Evolutionary conservation across 2,113 vertebrate genomes (phyloP).

Genomic region (Elephas maximus): DNA sequence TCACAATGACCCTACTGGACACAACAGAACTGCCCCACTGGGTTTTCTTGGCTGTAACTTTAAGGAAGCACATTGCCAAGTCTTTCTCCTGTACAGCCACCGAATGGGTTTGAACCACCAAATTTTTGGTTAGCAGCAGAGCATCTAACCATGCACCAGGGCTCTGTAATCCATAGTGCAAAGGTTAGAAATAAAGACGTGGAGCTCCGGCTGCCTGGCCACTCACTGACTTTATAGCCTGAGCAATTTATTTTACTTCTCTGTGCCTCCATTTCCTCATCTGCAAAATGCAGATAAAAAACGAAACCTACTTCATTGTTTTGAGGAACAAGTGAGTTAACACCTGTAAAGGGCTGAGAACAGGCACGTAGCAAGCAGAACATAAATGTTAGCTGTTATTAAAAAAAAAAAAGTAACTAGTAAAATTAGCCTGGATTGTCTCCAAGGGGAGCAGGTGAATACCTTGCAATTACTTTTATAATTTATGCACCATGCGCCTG

Average conservation of each 20-base stretch:
- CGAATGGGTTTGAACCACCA: too few relatives aligned
- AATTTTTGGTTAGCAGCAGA: too few relatives aligned
- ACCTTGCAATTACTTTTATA: background rate
- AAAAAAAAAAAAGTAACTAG: too few relatives aligned
- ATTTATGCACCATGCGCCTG: fast-evolving
- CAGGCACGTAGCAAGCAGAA: fast-evolving
- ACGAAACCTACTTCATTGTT: background rate
- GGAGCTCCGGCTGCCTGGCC: background rate
- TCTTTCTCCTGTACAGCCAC: too few relatives aligned
- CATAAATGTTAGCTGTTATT: fast-evolving
- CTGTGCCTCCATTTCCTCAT: too few relatives aligned
- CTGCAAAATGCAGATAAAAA: background rate
- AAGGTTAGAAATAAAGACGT: background rate
- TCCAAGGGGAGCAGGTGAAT: background rate
- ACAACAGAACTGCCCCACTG: too few relatives aligned
- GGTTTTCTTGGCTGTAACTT: too few relatives aligned
- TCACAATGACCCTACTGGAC: too few relatives aligned
- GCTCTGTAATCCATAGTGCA: too few relatives aligned
- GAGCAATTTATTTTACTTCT: too few relatives aligned
- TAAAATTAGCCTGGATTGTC: background rate
- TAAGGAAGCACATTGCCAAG: too few relatives aligned
- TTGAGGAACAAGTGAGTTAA: background rate
- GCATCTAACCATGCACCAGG: too few relatives aligned
- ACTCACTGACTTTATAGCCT: background rate
- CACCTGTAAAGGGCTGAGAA: background rate